Conservation (phyloP, 1,140 invertebrate genomes). For the Helicoverpa zea region DNA sequence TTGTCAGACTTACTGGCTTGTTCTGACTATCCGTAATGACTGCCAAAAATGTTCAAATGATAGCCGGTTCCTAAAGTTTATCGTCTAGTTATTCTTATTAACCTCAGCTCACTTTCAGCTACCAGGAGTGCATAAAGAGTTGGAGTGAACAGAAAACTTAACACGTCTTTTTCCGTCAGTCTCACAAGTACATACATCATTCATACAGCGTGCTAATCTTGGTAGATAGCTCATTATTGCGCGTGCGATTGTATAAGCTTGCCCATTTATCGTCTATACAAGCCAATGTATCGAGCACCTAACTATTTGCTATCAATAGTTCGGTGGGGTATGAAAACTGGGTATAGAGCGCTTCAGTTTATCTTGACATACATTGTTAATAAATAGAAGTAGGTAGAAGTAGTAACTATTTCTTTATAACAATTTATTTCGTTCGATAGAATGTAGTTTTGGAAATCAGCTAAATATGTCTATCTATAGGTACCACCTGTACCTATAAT, state of each 20-base stretch:
- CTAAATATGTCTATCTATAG: too few relatives aligned
- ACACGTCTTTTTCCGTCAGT: not conserved
- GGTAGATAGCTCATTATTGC: constrained; percentile 18
- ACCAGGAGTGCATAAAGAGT: not conserved
- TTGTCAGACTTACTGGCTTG: too few relatives aligned
- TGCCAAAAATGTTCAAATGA: too few relatives aligned
- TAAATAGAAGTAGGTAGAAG: too few relatives aligned
- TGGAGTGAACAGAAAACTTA: not conserved
- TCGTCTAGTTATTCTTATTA: too few relatives aligned
- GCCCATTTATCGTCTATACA: constrained; percentile 19
- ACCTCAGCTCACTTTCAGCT: not conserved
- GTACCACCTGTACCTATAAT: too few relatives aligned
- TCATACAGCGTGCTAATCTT: constrained; percentile 56
- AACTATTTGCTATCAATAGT: constrained; percentile 1
- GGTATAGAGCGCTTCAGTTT: not conserved
- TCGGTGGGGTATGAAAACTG: not conserved
- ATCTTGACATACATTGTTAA: too few relatives aligned
- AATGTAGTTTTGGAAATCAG: too few relatives aligned
- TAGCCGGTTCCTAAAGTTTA: too few relatives aligned
- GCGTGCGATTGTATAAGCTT: not conserved
- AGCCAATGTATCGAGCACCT: constrained; percentile 8
- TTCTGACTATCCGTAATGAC: too few relatives aligned
- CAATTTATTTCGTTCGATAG: too few relatives aligned
- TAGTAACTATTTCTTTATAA: too few relatives aligned
- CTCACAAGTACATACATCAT: constrained; percentile 45